These are phyloP conservation scores for Pampusana beccarii DNA, from an alignment of 2,113 vertebrate genomes.

Conservation along the genomic window DNA sequence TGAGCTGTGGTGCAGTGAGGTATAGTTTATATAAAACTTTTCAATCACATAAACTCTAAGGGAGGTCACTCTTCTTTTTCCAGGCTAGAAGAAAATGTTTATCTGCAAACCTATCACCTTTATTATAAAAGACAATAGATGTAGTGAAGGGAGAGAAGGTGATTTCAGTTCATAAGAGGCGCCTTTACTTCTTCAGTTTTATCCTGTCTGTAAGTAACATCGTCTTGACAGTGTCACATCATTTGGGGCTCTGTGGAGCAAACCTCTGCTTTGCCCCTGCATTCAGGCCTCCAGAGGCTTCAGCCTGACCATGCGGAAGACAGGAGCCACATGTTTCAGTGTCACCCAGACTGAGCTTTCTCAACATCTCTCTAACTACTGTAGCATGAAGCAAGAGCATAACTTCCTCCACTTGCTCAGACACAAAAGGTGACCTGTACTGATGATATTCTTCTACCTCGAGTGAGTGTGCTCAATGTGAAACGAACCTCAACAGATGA, in stretches of 20 bases:
- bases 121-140: not conserved
- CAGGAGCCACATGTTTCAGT: not conserved
- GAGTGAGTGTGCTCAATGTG: fast-evolving
- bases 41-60: constrained; percentile 10
- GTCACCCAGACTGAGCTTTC: not conserved
- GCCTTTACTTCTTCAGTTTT: constrained; percentile 34
- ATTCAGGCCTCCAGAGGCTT: not conserved
- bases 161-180: not conserved
- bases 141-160: not conserved
- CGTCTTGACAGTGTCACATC: not conserved
- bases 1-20: constrained; percentile 35
- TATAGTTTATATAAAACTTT: constrained; percentile 49
- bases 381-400: not conserved
- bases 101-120: not conserved
- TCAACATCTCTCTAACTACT: not conserved
- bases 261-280: not conserved
- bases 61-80: constrained; percentile 6
- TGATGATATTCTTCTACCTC: not conserved
- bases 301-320: not conserved
- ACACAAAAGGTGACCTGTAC: not conserved
- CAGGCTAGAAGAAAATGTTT: not conserved
- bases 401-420: not conserved
- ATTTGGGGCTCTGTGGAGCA: not conserved
- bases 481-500: not conserved
- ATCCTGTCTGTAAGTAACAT: not conserved